Percentiles rank a stretch among this genome's conserved stretches.
Evolutionary conservation across 2,888 invertebrate genomes (phyloP).

Genomic region (Fabriciana adippe): DNA sequence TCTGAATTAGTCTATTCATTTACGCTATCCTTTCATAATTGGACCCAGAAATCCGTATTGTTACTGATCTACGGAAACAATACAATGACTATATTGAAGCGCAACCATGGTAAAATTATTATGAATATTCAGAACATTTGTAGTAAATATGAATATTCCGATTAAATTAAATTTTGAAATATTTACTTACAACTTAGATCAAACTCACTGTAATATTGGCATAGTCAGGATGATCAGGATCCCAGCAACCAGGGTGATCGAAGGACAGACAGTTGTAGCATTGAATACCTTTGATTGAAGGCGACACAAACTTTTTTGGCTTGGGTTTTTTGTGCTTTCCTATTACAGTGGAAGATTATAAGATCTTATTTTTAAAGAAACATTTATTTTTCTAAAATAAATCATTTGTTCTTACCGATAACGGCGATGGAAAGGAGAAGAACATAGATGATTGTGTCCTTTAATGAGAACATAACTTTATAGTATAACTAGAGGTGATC

Average conservation of each 20-base stretch:
- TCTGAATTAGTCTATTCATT: too few relatives aligned
- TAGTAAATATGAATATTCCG: too few relatives aligned
- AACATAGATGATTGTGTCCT: conserved; percentile 53
- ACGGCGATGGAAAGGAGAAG: conserved; percentile 60
- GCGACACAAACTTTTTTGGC: conserved; percentile 69
- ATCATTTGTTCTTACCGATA: conserved; percentile 51
- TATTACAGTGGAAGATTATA: conserved; percentile 31
- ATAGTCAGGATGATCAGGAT: conserved; percentile 76
- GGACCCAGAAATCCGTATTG: too few relatives aligned
- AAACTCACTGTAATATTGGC: conserved; percentile 68
- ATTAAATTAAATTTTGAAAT: background rate
- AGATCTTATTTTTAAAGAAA: background rate
- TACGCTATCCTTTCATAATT: too few relatives aligned
- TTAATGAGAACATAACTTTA: conserved; percentile 49
- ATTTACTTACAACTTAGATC: conserved; percentile 3
- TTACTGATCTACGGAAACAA: too few relatives aligned
- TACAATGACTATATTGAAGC: too few relatives aligned
- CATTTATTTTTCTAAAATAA: background rate
- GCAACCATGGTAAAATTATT: too few relatives aligned
- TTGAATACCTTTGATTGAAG: conserved; percentile 68
- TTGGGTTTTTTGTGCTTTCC: conserved; percentile 72
- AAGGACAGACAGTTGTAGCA: conserved; percentile 77
- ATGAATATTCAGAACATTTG: too few relatives aligned
- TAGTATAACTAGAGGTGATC: conserved; percentile 1
- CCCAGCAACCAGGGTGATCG: conserved; percentile 79